These are phyloP conservation scores for Tenthredo amoena DNA, from an alignment of 2,888 invertebrate genomes.

Conservation along the genomic window DNA sequence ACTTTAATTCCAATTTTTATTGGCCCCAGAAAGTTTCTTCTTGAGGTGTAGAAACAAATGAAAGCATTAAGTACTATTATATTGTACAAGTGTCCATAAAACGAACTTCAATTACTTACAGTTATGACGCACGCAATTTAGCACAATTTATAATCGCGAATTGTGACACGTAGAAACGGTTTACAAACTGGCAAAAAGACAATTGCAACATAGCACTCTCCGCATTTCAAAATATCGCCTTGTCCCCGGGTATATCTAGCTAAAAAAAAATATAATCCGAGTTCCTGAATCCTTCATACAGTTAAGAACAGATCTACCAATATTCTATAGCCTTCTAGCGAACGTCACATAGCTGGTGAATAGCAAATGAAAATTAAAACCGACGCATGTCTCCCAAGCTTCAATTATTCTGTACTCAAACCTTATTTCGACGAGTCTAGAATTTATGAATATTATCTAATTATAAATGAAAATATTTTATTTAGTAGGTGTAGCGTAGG, in stretches of 20 bases:
- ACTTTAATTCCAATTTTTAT: not conserved
- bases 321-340: not conserved
- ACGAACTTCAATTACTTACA: not conserved
- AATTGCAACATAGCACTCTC: not conserved
- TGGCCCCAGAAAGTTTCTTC: not conserved
- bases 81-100: not conserved
- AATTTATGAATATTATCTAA: not conserved
- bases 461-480: not conserved
- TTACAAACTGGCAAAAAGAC: not conserved
- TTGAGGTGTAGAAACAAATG: conserved; percentile 10
- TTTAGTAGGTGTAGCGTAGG: not conserved
- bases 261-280: not conserved
- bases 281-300: not conserved
- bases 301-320: not conserved
- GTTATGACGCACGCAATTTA: not conserved
- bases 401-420: not conserved
- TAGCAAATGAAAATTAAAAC: not conserved
- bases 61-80: not conserved
- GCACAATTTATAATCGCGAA: conserved; percentile 8
- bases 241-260: not conserved
- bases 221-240: not conserved
- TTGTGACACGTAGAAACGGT: not conserved
- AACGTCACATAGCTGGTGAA: not conserved
- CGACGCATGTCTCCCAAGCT: not conserved
- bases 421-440: not conserved